Percentiles rank a stretch among this genome's conserved stretches.
Conservation (phyloP, 2,797 vertebrate genomes). For the Pangasius larnaudii region DNA sequence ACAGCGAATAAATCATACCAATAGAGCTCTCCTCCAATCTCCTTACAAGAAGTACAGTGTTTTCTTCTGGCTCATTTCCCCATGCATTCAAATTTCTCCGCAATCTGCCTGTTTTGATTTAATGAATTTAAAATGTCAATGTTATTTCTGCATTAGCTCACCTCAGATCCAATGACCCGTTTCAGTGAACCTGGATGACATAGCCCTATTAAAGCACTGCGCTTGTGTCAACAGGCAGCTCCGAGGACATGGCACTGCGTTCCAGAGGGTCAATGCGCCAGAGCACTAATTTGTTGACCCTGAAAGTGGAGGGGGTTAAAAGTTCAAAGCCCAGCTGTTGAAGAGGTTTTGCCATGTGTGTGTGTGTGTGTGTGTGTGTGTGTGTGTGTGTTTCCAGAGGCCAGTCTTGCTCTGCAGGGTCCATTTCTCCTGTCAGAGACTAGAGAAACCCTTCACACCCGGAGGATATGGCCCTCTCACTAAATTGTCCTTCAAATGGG, state of each 20-base stretch:
- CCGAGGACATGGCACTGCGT: conserved; percentile 48
- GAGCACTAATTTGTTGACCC: conserved; percentile 67
- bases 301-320: conserved; percentile 61
- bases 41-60: not conserved
- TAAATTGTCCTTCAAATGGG: conserved; percentile 63
- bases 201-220: conserved; percentile 57
- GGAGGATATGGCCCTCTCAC: conserved; percentile 52
- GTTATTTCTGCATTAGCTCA: conserved; percentile 67
- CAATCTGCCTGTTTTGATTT: conserved; percentile 57
- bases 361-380: conserved; percentile 34
- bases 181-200: conserved; percentile 58
- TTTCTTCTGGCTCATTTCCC: conserved; percentile 20
- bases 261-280: conserved; percentile 62
- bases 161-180: conserved; percentile 60
- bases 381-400: conserved; percentile 37
- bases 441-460: conserved; percentile 51
- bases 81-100: conserved; percentile 35
- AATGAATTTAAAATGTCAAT: conserved; percentile 57
- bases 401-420: conserved; percentile 54
- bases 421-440: conserved; percentile 55
- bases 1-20: conserved; percentile 8
- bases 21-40: not conserved
- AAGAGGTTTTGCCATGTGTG: conserved; percentile 36
- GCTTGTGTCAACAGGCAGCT: conserved; percentile 62
- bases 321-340: conserved; percentile 68